Base-by-base conservation (phyloP, 2,113 vertebrate genomes). In the Petromus typicus region DNA sequence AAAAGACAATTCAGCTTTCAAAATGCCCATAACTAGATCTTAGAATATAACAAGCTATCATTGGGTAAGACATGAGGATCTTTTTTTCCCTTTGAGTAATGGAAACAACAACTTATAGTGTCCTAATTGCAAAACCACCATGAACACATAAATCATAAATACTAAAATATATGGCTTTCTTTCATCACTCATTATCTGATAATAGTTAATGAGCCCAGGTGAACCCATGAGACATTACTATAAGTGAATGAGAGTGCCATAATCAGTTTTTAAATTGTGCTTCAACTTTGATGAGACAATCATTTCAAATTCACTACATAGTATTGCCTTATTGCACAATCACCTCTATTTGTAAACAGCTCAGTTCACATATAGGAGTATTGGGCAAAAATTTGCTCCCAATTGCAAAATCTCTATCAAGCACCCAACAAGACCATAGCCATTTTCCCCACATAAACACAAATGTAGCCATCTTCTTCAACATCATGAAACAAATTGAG, bases 1-100 rank as follows among this genome's bases (percentile, higher is more conserved):
- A 94, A 92, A 88, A 75, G 82, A 51, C 4, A 40, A 34, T 83
- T 79, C 59, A 86, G 61, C 27, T 20, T 93, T 37, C 81, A 94
- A 82, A 86, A 88, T 61, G 10, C 13, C 64, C 84, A 78, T 90
- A 75, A 61, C 9, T 59, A 73, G n/a, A 48, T 18, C 2, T 84
- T 92, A 80, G 64, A 69, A 95, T 45, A 27, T 32, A 67, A 51
- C 61, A 48, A 67, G 45, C 25, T 84, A 9, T 7, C 67, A 5
- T 75, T 63, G 16, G 43, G 20, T 40, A 75, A 25, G 2, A 4
- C 40, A 0, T 73, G 22, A 86, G 48, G 51, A n/a, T 63, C 17
- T 69, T 23, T 25, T 89, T 10, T 8, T 34, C 59, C 67, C 86
- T 87, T 69, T 80, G 23, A 59, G 3, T 64, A 4, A 2, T 71